Evolutionary conservation across 2,797 vertebrate genomes (phyloP).

Genomic region (Pseudotriccus pelzelni): DNA sequence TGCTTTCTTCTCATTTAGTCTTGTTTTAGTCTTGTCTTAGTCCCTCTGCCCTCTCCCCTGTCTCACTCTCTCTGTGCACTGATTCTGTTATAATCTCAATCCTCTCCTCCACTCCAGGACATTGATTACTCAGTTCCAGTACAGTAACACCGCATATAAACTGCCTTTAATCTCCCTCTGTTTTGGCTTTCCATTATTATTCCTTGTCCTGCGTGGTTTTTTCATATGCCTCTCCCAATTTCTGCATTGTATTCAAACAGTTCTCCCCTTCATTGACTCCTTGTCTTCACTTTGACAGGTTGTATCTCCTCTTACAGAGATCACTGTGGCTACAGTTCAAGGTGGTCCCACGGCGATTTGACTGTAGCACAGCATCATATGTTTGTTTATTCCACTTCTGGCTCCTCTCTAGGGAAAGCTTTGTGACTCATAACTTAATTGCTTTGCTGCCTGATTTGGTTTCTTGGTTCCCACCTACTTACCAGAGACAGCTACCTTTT

Average conservation of each 20-base stretch:
- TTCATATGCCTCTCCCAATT: neutral
- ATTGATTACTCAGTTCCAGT: neutral
- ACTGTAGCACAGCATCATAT: neutral
- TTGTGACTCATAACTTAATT: conserved; percentile 15
- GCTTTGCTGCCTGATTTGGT: neutral
- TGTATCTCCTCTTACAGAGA: neutral
- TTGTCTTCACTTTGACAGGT: neutral
- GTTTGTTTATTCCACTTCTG: neutral
- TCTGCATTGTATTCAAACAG: neutral
- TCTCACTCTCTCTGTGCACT: neutral
- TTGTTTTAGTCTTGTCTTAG: neutral
- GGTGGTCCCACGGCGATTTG: neutral
- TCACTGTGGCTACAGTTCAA: neutral
- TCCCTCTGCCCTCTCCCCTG: neutral
- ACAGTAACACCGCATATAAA: neutral
- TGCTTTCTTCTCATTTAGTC: neutral
- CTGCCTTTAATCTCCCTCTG: neutral
- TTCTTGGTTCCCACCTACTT: neutral
- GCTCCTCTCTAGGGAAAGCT: neutral
- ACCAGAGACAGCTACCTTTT: neutral
- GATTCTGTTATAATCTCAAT: neutral
- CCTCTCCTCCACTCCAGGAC: neutral
- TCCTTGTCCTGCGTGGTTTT: neutral
- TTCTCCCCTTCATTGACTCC: neutral
- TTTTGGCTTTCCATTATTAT: neutral